Base-by-base conservation (phyloP, 2,797 vertebrate genomes). In the Champsocephalus gunnari region DNA sequence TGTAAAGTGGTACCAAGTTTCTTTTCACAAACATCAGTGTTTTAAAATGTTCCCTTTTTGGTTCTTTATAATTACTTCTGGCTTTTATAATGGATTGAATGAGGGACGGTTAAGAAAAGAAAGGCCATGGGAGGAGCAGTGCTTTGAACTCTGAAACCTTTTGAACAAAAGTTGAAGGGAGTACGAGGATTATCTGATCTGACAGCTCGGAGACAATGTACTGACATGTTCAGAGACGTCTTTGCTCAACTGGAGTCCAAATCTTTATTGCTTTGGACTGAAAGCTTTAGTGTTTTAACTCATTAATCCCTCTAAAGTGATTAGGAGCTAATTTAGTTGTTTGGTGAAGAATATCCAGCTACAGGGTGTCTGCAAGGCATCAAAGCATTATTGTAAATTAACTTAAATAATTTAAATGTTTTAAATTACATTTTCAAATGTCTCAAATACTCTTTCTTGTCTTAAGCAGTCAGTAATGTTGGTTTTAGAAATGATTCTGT, bases 211-310 rank as follows among this genome's bases (percentile, higher is more conserved):
- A 47, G 43, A 51, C 48, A 51, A 4, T 70, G 47, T 10, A 17
- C 47, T 44, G 71, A 72, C 49, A 48, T 11, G 28, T 57, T 66
- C 47, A 19, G 19, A 45, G 62, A 64, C 55, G n/a, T 70, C 13
- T 59, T 70, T 24, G 10, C 32, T 68, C 60, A 48, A 66, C 67
- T 4, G 1, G 65, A 44, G 60, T 60, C 51, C 17, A 69, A 43
- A 45, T 47, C 48, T 17, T 50, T 56, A 69, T 77, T 1, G 11
- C 54, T 55, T 56, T 66, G 55, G 12, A 14, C 28, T 67, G 48
- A 51, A 61, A 69, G 66, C 17, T 44, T n/a, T 13, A 59, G 44
- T 21, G 41, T 68, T 84, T 72, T 16, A 64, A 73, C 54, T 67
- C 48, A 57, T 53, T 47, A 41, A 61, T 79, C 47, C 12, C 32